Evolutionary conservation across 64 coral and sea anemone genomes (phyloP).

Genomic region (Stichodactyla mertensii): DNA sequence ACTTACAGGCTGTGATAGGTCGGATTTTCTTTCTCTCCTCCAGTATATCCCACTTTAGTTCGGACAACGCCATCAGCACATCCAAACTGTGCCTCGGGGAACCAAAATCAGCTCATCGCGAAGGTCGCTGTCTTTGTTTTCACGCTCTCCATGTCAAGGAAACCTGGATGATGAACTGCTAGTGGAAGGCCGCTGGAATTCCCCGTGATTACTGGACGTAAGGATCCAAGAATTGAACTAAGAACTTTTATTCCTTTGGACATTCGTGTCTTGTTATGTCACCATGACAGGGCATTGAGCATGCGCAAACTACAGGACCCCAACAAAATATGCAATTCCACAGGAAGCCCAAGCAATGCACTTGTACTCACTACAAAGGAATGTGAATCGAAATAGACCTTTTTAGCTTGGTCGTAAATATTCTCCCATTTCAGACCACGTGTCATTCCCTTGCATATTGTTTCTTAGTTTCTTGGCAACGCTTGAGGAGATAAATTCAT

Average conservation of each 20-base stretch:
- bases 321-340: no score
- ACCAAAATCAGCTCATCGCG: constrained; percentile 99
- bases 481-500: no score
- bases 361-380: no score
- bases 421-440: no score
- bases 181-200: constrained; percentile 29
- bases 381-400: no score
- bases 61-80: constrained; percentile 78
- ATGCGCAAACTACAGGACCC: no score
- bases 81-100: constrained; percentile 98
- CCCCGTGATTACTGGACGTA: constrained; percentile 48
- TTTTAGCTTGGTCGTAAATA: no score
- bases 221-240: constrained; percentile 13
- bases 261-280: not conserved
- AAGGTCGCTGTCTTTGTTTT: constrained; percentile 82
- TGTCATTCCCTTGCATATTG: no score
- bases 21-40: constrained; percentile 72
- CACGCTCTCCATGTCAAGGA: constrained; percentile 32
- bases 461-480: no score
- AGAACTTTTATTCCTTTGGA: not conserved
- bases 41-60: constrained; percentile 92
- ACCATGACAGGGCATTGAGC: not conserved
- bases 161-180: constrained; percentile 10
- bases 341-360: no score
- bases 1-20: constrained; percentile 96